A percentile compares a stretch with the other conserved stretches of the same genome.
These are phyloP conservation scores for Cheilosia soror DNA, from an alignment of 2,888 invertebrate species.

Conservation along the genomic window DNA sequence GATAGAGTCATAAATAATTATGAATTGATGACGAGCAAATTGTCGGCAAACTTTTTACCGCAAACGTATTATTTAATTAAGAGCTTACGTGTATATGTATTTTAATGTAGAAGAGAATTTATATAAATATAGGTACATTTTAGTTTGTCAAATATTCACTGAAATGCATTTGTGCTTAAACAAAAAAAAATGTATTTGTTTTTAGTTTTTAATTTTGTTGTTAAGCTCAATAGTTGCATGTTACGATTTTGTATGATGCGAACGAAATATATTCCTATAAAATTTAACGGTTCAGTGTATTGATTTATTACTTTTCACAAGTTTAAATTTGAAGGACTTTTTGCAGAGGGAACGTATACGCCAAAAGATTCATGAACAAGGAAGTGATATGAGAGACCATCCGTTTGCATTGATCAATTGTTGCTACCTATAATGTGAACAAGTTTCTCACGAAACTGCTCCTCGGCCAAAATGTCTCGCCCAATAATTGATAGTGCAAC, in stretches of 20 bases:
- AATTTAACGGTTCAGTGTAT: not conserved
- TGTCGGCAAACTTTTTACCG: conserved; percentile 60
- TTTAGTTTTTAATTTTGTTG: conserved; percentile 14
- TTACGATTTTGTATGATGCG: conserved; percentile 35
- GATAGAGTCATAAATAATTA: conserved; percentile 51
- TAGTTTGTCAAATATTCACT: conserved; percentile 7
- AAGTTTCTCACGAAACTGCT: too few relatives aligned
- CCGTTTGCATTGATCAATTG: too few relatives aligned
- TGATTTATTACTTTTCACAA: not conserved
- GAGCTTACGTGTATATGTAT: conserved; percentile 2
- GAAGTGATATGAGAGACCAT: too few relatives aligned
- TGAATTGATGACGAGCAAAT: conserved; percentile 13
- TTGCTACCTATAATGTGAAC: too few relatives aligned
- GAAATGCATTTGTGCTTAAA: conserved; percentile 32
- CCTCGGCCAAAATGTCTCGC: too few relatives aligned
- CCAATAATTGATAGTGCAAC: too few relatives aligned
- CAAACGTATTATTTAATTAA: conserved; percentile 61
- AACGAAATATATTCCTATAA: conserved; percentile 46
- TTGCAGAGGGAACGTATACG: too few relatives aligned
- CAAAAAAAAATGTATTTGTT: conserved; percentile 18
- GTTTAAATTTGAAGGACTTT: not conserved
- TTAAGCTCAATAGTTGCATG: conserved; percentile 10
- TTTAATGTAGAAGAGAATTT: conserved; percentile 6
- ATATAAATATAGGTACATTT: conserved; percentile 3
- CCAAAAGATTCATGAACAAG: too few relatives aligned